phyloP scores from a whole-genome alignment of 2,888 invertebrate species.

The Tenthredo amoena region DNA sequence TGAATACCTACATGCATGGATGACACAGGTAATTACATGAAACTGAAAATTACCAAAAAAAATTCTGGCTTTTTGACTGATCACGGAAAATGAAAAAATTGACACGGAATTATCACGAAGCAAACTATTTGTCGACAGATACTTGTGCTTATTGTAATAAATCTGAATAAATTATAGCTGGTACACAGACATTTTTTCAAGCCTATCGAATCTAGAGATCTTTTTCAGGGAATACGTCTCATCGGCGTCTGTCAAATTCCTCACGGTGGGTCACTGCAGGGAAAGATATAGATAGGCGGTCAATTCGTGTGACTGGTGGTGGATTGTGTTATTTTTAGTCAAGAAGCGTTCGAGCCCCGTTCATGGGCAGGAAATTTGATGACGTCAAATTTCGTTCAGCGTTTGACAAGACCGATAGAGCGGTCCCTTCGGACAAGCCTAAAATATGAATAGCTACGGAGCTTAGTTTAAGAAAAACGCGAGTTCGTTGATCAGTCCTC shows the following conservation, averaged over 20 bases:
- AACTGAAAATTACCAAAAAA: neutral
- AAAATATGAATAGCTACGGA: conserved; percentile 18
- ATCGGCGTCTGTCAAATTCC: neutral
- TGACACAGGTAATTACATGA: neutral
- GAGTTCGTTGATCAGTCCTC: neutral
- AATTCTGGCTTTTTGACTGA: neutral
- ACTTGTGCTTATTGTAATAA: neutral
- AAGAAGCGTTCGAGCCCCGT: conserved; percentile 27
- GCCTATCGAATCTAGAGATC: neutral
- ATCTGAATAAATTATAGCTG: neutral
- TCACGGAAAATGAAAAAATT: neutral
- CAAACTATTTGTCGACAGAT: too few species aligned
- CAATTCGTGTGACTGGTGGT: neutral
- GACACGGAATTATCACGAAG: neutral
- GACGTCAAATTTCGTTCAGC: conserved; percentile 36
- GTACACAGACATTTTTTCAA: neutral
- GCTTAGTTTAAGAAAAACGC: neutral
- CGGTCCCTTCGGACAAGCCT: conserved; percentile 11
- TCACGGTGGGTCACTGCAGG: neutral
- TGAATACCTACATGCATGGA: neutral
- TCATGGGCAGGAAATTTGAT: conserved; percentile 46
- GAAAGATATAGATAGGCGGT: neutral
- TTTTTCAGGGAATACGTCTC: neutral
- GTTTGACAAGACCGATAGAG: conserved; percentile 1
- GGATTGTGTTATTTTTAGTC: conserved; percentile 24